Evolutionary conservation across 2,888 invertebrate genomes (phyloP), one percentile per base, ranked within the genome.

Genomic region (Hyalella azteca): DNA sequence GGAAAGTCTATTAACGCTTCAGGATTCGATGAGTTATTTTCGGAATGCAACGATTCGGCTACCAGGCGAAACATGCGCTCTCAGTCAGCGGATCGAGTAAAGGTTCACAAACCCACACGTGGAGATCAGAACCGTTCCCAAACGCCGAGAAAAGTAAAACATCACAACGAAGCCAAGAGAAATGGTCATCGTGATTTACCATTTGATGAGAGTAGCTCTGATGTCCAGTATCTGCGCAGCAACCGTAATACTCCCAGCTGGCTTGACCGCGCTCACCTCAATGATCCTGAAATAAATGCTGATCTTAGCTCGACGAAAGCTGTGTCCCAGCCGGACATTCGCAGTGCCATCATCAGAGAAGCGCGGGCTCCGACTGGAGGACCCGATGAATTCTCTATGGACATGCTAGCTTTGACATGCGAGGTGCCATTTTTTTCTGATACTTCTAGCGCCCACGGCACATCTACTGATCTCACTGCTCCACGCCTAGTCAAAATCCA

Each of bases 61-160:
- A 59, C 91, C 87, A 95, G 94, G 88, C 93, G 93, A 87, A 91
- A 94, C 95, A 0, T 93, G 93, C 0, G 90, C 83, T 95, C 95
- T 2, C 89, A 94, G 76, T 95, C 95, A 0, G 95, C 94, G 0
- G 95, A 95, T 87, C 92, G 95, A 83, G 93, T 93, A 81, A 92
- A 92, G 82, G 39, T 11, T 39, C 45, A n/a, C 54, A 50, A 39
- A 40, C 9, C 60, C n/a, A 59, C 19, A 40, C 9, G 11, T 15
- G 26, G 49, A 36, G 73, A 32, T 26, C 29, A 36, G 26, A 40
- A 40, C 22, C 79, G 78, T 36, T 77, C 77, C 15, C 81, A 82
- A n/a, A 84, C 85, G 9, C 85, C 85, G 22, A 77, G 85, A 49
- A 77, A 79, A 50, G 82, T 85, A 54, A 85, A 85, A 66, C 84